A percentile compares a stretch with the other conserved stretches of the same genome.
Evolutionary conservation across 2,888 invertebrate species (phyloP).

Genomic region (Tenthredo notha): DNA sequence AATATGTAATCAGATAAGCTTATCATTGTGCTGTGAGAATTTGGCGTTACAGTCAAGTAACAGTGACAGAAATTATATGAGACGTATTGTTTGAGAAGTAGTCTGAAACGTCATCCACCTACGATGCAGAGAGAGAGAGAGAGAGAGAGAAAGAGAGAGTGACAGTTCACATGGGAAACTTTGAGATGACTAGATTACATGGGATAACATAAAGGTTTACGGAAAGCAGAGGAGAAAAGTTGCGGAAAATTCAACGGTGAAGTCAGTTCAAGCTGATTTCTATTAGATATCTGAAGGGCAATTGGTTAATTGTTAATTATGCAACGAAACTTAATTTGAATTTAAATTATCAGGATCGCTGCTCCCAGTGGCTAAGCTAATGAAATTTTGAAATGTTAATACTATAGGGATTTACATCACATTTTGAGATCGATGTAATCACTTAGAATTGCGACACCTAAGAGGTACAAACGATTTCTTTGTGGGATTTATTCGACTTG

Average conservation of each 20-base stretch:
- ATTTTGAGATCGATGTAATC: too few relatives aligned
- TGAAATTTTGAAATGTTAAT: background rate
- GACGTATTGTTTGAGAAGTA: background rate
- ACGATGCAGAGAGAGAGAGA: background rate
- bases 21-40: background rate
- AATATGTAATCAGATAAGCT: constrained; percentile 3
- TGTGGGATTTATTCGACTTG: background rate
- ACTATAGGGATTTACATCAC: background rate
- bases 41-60: background rate
- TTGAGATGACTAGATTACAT: background rate
- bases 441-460: background rate
- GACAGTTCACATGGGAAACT: background rate
- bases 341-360: too few relatives aligned
- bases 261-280: background rate
- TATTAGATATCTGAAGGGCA: background rate
- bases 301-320: background rate
- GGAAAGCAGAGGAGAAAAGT: background rate
- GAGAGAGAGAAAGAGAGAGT: background rate
- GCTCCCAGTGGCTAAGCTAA: background rate
- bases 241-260: background rate
- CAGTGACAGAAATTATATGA: background rate
- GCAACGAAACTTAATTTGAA: background rate
- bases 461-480: background rate
- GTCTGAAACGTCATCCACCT: background rate
- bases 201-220: constrained; percentile 3